Evolutionary conservation across 2,797 vertebrate species (phyloP).

Genomic region (Chrosomus eos): DNA sequence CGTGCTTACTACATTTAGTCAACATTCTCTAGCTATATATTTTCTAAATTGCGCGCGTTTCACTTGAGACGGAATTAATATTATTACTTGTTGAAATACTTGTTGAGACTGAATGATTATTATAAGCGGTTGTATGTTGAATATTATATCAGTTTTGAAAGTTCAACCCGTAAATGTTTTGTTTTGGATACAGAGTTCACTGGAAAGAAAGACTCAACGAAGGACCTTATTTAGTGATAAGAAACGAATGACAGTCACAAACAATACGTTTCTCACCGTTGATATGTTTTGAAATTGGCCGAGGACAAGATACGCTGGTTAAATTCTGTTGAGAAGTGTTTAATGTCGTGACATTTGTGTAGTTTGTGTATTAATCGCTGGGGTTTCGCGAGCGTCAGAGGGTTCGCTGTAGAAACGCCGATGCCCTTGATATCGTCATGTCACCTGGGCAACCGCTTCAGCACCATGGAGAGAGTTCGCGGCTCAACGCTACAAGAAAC

Average conservation of each 20-base stretch:
- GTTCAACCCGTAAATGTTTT: not conserved
- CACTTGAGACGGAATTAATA: not conserved
- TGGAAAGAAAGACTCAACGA: not conserved
- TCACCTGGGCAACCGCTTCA: conserved; percentile 72
- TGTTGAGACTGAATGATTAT: conserved; percentile 37
- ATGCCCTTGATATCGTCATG: conserved; percentile 60
- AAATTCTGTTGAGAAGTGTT: not conserved
- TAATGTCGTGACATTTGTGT: not conserved
- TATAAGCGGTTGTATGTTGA: conserved; percentile 34
- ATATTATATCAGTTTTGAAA: conserved; percentile 30
- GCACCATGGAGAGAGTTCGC: conserved; percentile 70
- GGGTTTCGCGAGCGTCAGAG: conserved; percentile 16
- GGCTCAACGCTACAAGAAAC: conserved; percentile 7
- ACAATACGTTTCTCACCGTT: not conserved
- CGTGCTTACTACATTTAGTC: not conserved
- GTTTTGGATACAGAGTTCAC: conserved; percentile 1
- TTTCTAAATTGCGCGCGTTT: not conserved
- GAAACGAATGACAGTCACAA: not conserved
- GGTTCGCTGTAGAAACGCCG: conserved; percentile 40
- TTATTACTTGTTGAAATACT: conserved; percentile 34
- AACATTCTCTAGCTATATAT: too few species aligned
- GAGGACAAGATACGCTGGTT: not conserved
- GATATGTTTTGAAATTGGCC: not conserved
- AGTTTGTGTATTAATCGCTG: not conserved
- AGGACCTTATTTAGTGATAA: not conserved